Conservation (phyloP, 2,797 vertebrate species). For the Sphenodon punctatus region DNA sequence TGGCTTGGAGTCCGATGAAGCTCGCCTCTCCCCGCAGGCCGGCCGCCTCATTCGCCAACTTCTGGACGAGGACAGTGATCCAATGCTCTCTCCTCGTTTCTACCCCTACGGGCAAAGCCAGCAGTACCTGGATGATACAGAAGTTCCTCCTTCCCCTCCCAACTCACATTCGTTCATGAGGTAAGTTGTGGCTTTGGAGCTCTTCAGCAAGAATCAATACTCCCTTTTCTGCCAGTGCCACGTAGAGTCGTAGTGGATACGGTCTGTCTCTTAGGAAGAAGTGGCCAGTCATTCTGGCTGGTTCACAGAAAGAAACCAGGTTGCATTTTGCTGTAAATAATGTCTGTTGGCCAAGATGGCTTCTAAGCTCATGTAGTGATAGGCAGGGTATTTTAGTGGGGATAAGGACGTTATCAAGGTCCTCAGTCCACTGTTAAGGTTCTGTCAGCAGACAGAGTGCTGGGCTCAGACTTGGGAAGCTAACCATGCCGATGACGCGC, state of each 20-base stretch:
- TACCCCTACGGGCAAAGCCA: slow-evolving; percentile 91
- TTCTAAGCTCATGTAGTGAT: background rate
- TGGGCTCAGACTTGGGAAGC: too few species aligned
- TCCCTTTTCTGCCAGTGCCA: background rate
- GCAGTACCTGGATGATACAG: slow-evolving; percentile 94
- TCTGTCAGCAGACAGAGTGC: background rate
- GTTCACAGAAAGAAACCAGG: background rate
- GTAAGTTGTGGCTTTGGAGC: slow-evolving; percentile 68
- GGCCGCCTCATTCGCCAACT: slow-evolving; percentile 91
- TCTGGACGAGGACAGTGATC: slow-evolving; percentile 91
- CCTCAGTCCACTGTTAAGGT: background rate
- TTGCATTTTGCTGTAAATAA: background rate
- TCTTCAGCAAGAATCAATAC: background rate
- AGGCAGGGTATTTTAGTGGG: background rate
- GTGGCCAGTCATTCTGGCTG: fast-evolving
- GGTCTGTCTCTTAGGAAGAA: background rate
- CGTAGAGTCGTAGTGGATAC: background rate
- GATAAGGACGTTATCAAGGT: background rate
- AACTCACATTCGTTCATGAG: slow-evolving; percentile 95
- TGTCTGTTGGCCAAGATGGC: background rate
- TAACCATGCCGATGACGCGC: background rate
- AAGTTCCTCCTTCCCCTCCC: slow-evolving; percentile 96
- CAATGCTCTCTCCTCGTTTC: slow-evolving; percentile 95
- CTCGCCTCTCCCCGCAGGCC: slow-evolving; percentile 87
- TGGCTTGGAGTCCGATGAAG: slow-evolving; percentile 86